These are phyloP conservation scores for Eledona agricola DNA, from an alignment of 2,888 invertebrate species.

Conservation along the genomic window DNA sequence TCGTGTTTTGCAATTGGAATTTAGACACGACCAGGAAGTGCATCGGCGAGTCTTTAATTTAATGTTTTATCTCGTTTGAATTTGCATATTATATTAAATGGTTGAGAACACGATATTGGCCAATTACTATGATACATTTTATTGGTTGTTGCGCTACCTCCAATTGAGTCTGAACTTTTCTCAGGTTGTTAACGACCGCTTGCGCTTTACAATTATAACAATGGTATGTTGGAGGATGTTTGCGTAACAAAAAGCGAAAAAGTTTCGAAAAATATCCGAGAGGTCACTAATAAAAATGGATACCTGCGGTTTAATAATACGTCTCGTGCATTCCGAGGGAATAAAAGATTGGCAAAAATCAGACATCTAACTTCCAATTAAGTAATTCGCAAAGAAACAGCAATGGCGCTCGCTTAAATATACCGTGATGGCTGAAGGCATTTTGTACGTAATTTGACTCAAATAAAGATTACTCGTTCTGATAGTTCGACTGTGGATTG, in stretches of 20 bases:
- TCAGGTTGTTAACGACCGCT: conserved; percentile 5
- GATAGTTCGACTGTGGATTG: conserved; percentile 53
- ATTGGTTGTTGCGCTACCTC: conserved; percentile 13
- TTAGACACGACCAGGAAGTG: conserved; percentile 43
- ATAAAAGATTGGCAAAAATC: conserved; percentile 16
- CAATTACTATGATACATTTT: conserved; percentile 29
- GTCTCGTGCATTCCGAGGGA: background rate
- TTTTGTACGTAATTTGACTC: conserved; percentile 53
- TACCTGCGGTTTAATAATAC: conserved; percentile 1
- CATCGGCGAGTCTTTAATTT: conserved; percentile 38
- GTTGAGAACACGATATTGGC: conserved; percentile 25
- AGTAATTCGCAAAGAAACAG: conserved; percentile 28
- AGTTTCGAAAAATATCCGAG: too few species aligned
- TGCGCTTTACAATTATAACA: conserved; percentile 9
- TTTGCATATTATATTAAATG: conserved; percentile 37
- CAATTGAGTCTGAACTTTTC: conserved; percentile 6
- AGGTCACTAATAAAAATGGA: too few species aligned
- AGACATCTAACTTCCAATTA: conserved; percentile 26
- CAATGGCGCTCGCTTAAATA: conserved; percentile 40
- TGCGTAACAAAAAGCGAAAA: too few species aligned
- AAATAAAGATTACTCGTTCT: conserved; percentile 55
- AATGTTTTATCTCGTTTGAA: conserved; percentile 36
- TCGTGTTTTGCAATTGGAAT: conserved; percentile 37
- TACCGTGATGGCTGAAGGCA: conserved; percentile 55
- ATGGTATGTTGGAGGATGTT: too few species aligned